These are phyloP conservation scores for Apis cerana DNA, from an alignment of 1,140 invertebrate genomes.

Conservation along the genomic window DNA sequence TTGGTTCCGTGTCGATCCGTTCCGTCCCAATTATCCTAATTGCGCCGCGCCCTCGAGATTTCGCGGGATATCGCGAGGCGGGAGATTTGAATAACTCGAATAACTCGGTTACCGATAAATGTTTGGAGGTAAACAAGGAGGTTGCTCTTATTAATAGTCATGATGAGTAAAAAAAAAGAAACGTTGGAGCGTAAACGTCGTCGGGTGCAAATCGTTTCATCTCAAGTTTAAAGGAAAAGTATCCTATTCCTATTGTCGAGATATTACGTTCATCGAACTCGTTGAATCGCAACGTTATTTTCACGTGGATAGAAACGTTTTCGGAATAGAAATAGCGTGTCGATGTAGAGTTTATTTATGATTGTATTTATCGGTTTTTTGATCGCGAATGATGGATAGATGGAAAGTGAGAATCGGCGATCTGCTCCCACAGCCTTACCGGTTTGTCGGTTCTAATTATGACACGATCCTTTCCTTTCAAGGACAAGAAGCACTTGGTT, in stretches of 20 bases:
- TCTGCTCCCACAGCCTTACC: slow-evolving; percentile 17
- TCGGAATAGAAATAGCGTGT: slow-evolving; percentile 13
- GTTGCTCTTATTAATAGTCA: no score
- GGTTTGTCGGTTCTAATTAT: slow-evolving; percentile 42
- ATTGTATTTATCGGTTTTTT: slow-evolving; percentile 56
- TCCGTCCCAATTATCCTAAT: slow-evolving; percentile 38
- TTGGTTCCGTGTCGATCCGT: slow-evolving; percentile 1
- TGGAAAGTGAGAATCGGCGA: slow-evolving; percentile 42
- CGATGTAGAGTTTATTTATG: slow-evolving; percentile 45
- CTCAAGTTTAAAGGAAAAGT: not conserved
- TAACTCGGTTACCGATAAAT: slow-evolving; percentile 24
- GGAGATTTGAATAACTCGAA: not conserved
- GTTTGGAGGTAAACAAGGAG: not conserved
- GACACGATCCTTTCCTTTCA: slow-evolving; percentile 42
- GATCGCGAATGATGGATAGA: slow-evolving; percentile 10
- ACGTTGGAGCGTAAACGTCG: no score
- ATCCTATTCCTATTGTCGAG: not conserved
- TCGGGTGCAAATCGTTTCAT: no score
- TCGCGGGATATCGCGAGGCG: not conserved
- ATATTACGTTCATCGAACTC: not conserved
- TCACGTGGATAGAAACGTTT: not conserved
- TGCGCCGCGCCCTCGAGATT: slow-evolving; percentile 12
- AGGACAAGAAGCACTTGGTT: not conserved
- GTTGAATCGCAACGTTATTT: not conserved
- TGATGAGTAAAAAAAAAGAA: no score